Percentiles rank a stretch among this genome's conserved stretches.
phyloP scores from a whole-genome alignment of 2,113 vertebrate genomes.

The Pluvianellus socialis region DNA sequence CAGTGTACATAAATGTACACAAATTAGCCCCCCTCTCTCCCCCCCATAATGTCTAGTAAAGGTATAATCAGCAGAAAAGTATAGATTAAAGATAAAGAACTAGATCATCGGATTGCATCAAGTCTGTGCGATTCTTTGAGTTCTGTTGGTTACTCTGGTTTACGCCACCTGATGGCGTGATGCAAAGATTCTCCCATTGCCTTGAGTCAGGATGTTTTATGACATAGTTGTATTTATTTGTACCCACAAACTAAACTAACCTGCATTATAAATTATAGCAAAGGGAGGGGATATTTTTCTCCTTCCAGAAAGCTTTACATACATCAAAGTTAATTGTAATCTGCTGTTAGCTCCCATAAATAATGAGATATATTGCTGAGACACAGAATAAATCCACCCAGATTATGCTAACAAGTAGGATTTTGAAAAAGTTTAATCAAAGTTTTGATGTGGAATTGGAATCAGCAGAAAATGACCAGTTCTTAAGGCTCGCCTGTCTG shows the following conservation, averaged over 20 bases:
- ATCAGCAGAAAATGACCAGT: constrained; percentile 47
- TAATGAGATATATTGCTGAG: constrained; percentile 65
- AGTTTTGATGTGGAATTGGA: constrained; percentile 44
- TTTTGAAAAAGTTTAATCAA: constrained; percentile 59
- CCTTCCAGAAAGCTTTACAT: constrained; percentile 46
- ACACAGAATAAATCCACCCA: constrained; percentile 57
- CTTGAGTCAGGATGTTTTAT: constrained; percentile 22
- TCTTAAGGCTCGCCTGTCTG: background rate
- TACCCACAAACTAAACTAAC: constrained; percentile 38
- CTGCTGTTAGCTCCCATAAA: constrained; percentile 60
- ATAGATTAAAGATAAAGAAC: background rate
- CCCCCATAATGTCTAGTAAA: background rate
- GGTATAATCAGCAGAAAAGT: background rate
- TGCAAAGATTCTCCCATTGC: background rate
- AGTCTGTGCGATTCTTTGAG: background rate
- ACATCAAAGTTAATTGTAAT: constrained; percentile 71
- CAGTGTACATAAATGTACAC: background rate
- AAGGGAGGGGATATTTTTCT: background rate
- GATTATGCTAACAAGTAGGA: constrained; percentile 65
- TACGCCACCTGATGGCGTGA: background rate
- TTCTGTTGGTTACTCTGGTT: background rate
- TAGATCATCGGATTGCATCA: background rate
- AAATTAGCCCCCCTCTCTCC: background rate
- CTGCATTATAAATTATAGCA: constrained; percentile 57
- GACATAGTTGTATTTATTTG: constrained; percentile 56